phyloP scores from a whole-genome alignment of 2,888 invertebrate species.

The Standfussiana lucernea region DNA sequence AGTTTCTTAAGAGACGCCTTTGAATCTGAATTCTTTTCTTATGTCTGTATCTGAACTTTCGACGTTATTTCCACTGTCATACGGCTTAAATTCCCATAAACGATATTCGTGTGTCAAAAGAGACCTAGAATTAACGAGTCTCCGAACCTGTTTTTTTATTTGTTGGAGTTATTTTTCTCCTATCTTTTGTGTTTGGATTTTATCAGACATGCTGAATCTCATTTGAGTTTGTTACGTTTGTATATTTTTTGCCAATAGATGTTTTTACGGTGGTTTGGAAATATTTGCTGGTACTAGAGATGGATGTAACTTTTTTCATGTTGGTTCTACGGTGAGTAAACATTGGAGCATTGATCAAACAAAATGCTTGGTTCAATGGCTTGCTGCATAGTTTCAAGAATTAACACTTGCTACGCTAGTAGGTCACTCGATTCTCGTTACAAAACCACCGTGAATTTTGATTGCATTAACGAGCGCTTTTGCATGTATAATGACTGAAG shows the following conservation, averaged over 20 bases:
- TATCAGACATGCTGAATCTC: slow-evolving; percentile 60
- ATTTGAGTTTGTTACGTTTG: slow-evolving; percentile 46
- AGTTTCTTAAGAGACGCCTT: slow-evolving; percentile 62
- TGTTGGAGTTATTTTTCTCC: slow-evolving; percentile 54
- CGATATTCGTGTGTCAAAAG: slow-evolving; percentile 56
- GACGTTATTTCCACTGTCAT: slow-evolving; percentile 59
- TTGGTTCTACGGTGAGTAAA: slow-evolving; percentile 37
- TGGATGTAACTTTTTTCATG: slow-evolving; percentile 32
- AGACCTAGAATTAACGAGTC: slow-evolving; percentile 71
- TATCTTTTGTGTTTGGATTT: slow-evolving; percentile 60
- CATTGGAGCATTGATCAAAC: slow-evolving; percentile 61
- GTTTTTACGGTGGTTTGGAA: slow-evolving; percentile 18
- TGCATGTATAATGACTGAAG: slow-evolving; percentile 46
- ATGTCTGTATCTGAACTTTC: slow-evolving; percentile 55
- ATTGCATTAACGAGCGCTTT: slow-evolving; percentile 43
- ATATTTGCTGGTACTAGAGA: slow-evolving; percentile 21
- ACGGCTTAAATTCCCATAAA: slow-evolving; percentile 64
- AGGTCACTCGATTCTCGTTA: slow-evolving; percentile 53
- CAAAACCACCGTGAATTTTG: slow-evolving; percentile 50
- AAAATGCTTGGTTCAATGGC: slow-evolving; percentile 66
- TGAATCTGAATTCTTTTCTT: slow-evolving; percentile 57
- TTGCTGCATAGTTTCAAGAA: slow-evolving; percentile 77
- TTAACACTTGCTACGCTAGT: slow-evolving; percentile 63
- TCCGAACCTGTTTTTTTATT: slow-evolving; percentile 59
- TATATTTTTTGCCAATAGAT: slow-evolving; percentile 43